Percentiles rank a stretch among this genome's conserved stretches.
phyloP scores from a whole-genome alignment of 2,113 vertebrate genomes.

The Mirounga angustirostris region DNA sequence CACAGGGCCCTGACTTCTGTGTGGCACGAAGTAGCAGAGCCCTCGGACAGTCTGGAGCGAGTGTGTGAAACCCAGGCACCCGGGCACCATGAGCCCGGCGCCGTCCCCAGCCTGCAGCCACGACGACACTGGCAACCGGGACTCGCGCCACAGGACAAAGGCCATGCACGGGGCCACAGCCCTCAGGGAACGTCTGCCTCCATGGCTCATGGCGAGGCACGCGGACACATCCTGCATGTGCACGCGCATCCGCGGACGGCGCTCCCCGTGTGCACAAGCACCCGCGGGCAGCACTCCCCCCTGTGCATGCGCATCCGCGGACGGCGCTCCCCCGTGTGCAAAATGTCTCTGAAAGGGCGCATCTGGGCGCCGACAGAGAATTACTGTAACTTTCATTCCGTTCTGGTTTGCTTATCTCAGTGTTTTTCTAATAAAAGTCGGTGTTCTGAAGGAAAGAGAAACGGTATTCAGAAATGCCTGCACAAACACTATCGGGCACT shows the following conservation, averaged over 20 bases:
- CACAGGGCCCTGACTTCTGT: neutral
- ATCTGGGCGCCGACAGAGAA: neutral
- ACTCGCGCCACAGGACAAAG: no score
- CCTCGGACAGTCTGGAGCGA: neutral
- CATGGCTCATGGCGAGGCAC: no score
- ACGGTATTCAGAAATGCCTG: neutral
- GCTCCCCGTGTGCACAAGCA: no score
- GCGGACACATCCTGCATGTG: no score
- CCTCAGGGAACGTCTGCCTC: no score
- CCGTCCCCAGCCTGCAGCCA: no score
- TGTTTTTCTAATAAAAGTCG: neutral
- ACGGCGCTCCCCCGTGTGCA: neutral
- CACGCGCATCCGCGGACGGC: no score
- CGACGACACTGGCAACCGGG: rapidly evolving
- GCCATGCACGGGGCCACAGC: no score
- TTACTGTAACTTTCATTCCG: neutral
- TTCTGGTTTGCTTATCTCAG: neutral
- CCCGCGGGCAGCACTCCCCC: neutral
- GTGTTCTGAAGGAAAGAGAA: neutral
- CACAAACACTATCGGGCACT: rapidly evolving
- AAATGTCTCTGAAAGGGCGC: neutral
- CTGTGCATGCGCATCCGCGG: neutral
- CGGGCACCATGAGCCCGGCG: no score
- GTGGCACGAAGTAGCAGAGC: neutral
- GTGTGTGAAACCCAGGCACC: neutral